Evolutionary conservation across 2,113 vertebrate species (phyloP), one percentile per base, ranked within the genome.

Genomic region (Malurus melanocephalus): DNA sequence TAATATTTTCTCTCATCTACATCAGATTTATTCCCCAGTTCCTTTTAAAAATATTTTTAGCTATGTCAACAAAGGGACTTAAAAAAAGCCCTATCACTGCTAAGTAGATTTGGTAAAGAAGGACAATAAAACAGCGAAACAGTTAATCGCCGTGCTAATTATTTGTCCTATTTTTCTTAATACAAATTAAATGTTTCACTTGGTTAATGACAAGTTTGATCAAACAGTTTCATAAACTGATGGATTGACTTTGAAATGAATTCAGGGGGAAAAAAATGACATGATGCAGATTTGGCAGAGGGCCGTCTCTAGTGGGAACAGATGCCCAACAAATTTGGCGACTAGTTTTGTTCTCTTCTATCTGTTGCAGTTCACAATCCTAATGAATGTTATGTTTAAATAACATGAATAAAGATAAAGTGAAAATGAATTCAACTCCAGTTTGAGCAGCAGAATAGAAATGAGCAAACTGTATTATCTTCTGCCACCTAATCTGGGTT

Each of bases 381-480:
- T 98, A 98, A 98, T 98, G 98, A 98, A 98, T 97, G 97, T 98
- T 98, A 98, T 98, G 98, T 98, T 98, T 98, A 98, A 98, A 98
- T 97, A 97, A 97, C 97, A 98, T 98, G 98, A 98, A 98, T 98
- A 98, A 98, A 98, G 98, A 98, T 98, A 97, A 97, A 98, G 97
- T 97, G 97, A 97, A 97, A 98, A 98, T 98, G 97, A 98, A 98
- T 98, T 98, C 98, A 98, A 98, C 98, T 97, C 97, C 96, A 96
- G 98, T 98, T 98, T 97, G 94, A 97, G 96, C 95, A 97, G 97
- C 96, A 95, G 96, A 97, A 97, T 98, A 95, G 96, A 97, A 97
- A 97, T 98, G 97, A 97, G 97, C 96, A 97, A 98, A 98, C 97
- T 98, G 98, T 97, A 98, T 98, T 98, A 97, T 98, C 98, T 98